Evolutionary conservation across 2,888 invertebrate species (phyloP), one percentile per base, ranked within the genome.

Genomic region (Melinopterus prodromus): DNA sequence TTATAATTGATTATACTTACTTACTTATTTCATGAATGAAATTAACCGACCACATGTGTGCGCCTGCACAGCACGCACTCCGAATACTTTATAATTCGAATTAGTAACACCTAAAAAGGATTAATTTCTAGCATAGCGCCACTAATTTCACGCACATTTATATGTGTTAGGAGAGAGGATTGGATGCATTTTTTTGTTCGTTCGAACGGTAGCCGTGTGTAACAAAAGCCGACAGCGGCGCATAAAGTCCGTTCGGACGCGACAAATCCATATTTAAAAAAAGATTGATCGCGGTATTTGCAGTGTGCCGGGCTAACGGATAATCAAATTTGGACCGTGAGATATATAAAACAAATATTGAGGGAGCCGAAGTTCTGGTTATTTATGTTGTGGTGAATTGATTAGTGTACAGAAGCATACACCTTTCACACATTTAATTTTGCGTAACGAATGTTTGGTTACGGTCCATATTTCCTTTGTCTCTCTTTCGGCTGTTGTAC

Each of bases 31-130:
- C 26, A 26, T 3, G 53, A 53, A 53, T 53, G 5, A 53, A 53
- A 53, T 9, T 53, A 12, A 53, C 9, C 9, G 9, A 53, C 12
- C 53, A 53, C 12, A 12, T 53, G 53, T 53, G 53, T 53, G 53
- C 12, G 53, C 7, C 53, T 53, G 12, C 53, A 53, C 53, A 53
- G 53, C 53, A 53, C 53, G 53, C 12, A 53, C 53, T 12, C 12
- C 2, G 5, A 4, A 12, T 53, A 3, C 53, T 53, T 53, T 53
- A 53, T 53, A 53, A 53, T 53, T 53, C 53, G 53, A 53, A 53
- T 53, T 53, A 53, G 53, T 53, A 53, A 53, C 53, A 53, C 53
- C 53, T 53, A 53, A 53, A 53, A 53, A 53, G 53, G 53, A 53
- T 53, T 53, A 53, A 53, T 53, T 53, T 53, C 53, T 4, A 53